These are phyloP conservation scores for Urophycis tenuis DNA, from an alignment of 2,797 vertebrate species.

Conservation along the genomic window DNA sequence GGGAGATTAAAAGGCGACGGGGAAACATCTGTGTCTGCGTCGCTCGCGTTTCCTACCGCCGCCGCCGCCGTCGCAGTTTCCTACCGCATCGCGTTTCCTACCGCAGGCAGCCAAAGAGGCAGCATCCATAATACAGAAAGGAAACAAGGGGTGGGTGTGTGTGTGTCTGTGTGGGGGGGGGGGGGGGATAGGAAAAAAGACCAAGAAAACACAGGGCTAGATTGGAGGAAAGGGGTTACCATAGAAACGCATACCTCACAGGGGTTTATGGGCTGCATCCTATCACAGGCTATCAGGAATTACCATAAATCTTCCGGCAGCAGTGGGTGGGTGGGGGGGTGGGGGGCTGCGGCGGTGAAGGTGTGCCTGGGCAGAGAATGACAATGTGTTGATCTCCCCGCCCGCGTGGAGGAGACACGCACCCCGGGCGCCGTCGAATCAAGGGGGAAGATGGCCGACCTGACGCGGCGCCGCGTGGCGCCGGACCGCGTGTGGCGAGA, in stretches of 20 bases:
- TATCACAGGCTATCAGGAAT: constrained; percentile 72
- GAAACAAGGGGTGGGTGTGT: not conserved
- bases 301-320: constrained; percentile 70
- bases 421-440: constrained; percentile 56
- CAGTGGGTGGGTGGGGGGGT: not conserved
- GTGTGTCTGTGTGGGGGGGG: not conserved
- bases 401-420: constrained; percentile 53
- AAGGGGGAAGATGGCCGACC: constrained; percentile 62
- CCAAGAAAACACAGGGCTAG: constrained; percentile 58
- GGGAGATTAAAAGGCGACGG: constrained; percentile 72
- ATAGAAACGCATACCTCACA: constrained; percentile 74
- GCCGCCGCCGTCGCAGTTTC: too few species aligned
- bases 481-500: constrained; percentile 40
- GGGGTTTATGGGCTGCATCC: constrained; percentile 70
- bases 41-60: constrained; percentile 62
- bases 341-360: constrained; percentile 64
- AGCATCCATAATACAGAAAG: constrained; percentile 52
- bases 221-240: constrained; percentile 67
- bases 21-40: constrained; percentile 69
- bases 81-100: constrained; percentile 58
- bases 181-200: constrained; percentile 18
- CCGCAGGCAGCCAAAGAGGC: constrained; percentile 61
- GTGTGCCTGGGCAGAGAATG: constrained; percentile 64
- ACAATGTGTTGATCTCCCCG: constrained; percentile 69
- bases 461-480: constrained; percentile 41